Conservation (phyloP, 2,888 invertebrate species). For the Hyposoter dolosus region DNA sequence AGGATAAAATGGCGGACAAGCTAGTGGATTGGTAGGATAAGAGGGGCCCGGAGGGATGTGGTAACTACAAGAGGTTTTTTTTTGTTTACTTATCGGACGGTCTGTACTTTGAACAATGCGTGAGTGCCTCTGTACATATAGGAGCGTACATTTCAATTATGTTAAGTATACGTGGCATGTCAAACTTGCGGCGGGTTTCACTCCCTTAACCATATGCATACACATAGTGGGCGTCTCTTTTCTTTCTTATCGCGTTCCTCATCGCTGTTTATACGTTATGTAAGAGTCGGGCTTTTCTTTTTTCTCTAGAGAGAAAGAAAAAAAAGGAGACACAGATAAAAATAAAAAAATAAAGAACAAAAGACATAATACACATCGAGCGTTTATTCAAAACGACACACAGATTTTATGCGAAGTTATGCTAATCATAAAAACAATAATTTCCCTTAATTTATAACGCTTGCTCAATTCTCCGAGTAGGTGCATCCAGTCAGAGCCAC, state of each 20-base stretch:
- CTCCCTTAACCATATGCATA: conserved; percentile 6
- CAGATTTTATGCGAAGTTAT: conserved; percentile 48
- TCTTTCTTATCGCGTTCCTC: conserved; percentile 8
- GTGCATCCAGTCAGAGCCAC: not conserved
- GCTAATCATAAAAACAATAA: conserved; percentile 52
- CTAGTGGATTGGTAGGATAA: conserved; percentile 23
- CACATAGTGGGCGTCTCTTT: conserved; percentile 18
- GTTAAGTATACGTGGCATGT: conserved; percentile 55
- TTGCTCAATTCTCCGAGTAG: not conserved
- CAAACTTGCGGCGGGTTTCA: conserved; percentile 24
- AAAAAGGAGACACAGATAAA: not conserved
- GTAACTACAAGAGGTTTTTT: conserved; percentile 26
- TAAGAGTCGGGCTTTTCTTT: conserved; percentile 6
- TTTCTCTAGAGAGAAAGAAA: not conserved
- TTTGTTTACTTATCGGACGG: conserved; percentile 42
- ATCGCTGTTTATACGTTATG: not conserved
- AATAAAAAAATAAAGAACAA: not conserved
- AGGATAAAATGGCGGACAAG: conserved; percentile 46
- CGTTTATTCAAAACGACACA: conserved; percentile 28
- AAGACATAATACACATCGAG: not conserved
- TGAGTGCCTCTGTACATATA: conserved; percentile 23
- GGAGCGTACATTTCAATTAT: conserved; percentile 59
- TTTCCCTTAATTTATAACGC: not conserved
- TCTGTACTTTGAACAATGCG: conserved; percentile 26
- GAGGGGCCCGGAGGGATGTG: conserved; percentile 17